Conservation (phyloP, 2,888 invertebrate species). For the Scelioninae gen. 2 region DNA sequence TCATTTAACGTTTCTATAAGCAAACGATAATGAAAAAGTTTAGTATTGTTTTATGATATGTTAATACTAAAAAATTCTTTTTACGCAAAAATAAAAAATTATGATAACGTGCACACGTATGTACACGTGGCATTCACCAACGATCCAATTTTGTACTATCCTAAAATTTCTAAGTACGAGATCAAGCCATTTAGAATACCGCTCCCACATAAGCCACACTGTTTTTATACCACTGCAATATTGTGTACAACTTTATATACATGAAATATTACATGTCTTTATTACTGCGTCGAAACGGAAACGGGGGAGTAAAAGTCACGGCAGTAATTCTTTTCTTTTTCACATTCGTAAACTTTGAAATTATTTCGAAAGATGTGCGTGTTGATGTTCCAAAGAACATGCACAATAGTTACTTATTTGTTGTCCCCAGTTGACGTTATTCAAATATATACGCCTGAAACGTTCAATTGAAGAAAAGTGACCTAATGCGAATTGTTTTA, state of each 20-base stretch:
- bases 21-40: no score
- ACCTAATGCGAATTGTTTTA: not conserved
- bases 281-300: conserved; percentile 5
- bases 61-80: not conserved
- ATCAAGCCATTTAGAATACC: conserved; percentile 15
- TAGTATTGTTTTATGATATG: not conserved
- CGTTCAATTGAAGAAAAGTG: no score
- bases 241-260: conserved; percentile 5
- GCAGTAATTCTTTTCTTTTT: conserved; percentile 12
- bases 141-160: conserved; percentile 11
- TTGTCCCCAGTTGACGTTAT: no score
- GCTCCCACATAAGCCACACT: conserved; percentile 9
- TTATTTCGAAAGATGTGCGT: not conserved
- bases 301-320: not conserved
- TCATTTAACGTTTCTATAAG: no score
- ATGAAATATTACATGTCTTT: conserved; percentile 9
- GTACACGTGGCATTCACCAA: not conserved
- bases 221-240: conserved; percentile 12
- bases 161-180: conserved; percentile 12
- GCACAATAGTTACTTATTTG: not conserved
- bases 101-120: not conserved
- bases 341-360: conserved; percentile 1
- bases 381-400: not conserved
- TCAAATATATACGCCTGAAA: no score
- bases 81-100: conserved; percentile 4